These are phyloP conservation scores for Gnathonemus echidnorhynchus DNA, from an alignment of 2,113 vertebrate genomes.

Conservation along the genomic window DNA sequence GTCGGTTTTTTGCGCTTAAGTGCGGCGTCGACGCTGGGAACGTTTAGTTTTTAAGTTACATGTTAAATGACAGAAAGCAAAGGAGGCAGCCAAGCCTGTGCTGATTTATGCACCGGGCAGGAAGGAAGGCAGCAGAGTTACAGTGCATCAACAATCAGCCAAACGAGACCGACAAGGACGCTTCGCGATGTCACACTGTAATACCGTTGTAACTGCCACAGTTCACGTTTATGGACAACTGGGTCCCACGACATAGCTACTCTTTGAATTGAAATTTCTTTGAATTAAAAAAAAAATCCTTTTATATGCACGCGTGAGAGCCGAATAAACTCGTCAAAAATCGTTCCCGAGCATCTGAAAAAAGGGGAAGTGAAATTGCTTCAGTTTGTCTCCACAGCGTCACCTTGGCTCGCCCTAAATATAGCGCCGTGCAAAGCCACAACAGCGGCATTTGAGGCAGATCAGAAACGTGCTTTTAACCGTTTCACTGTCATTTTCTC, in stretches of 20 bases:
- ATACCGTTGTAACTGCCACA: neutral
- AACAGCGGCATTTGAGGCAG: constrained; percentile 73
- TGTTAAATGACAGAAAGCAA: neutral
- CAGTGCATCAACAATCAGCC: neutral
- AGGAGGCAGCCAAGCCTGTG: neutral
- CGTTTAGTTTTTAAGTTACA: neutral
- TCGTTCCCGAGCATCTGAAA: neutral
- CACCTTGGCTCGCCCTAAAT: constrained; percentile 60
- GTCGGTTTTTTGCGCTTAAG: neutral
- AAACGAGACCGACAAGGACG: neutral
- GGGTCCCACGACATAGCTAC: neutral
- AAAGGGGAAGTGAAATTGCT: constrained; percentile 42
- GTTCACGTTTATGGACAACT: neutral
- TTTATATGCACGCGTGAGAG: neutral
- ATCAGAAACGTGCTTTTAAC: constrained; percentile 65
- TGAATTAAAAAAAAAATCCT: neutral
- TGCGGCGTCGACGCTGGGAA: neutral
- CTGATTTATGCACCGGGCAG: neutral
- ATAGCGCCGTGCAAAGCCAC: constrained; percentile 56
- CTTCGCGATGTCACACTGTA: neutral
- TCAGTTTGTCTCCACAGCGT: constrained; percentile 46
- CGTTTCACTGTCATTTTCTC: constrained; percentile 70
- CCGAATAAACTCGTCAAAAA: neutral
- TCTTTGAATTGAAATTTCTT: neutral
- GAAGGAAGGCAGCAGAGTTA: neutral